Base-by-base conservation (phyloP, 2,888 invertebrate species). In the Formica aserva region DNA sequence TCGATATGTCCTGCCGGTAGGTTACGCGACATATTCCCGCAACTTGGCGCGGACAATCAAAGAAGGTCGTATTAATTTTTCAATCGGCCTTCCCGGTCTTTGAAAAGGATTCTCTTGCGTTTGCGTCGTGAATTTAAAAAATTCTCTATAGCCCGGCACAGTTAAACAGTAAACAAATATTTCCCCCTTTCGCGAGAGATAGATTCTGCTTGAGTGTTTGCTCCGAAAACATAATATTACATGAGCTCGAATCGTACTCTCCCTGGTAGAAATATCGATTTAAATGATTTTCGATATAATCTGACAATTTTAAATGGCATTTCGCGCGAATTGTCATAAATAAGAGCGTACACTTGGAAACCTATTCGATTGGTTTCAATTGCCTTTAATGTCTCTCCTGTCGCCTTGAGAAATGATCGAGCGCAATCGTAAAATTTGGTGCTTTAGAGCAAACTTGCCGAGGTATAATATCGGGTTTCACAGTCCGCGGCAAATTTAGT, bases 41-140 rank as follows among this genome's bases (percentile, higher is more conserved):
- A 35, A 48, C 67, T 62, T 52, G 63, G 71, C 69, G 22, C 78
- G 85, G 87, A 90, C 90, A 90, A 90, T 90, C 90, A 90, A 89
- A 90, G 83, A 81, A 84, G 57, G 60, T 55, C 66, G 57, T 62
- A 82, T 90, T 85, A 90, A 90, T 86, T 52, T 83, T 90, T 89
- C 83, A 90, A 29, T 57, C 11, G 52, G 6, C 6, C 18, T 48
- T 60, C 18, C 22, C 15, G 41, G 11, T 62, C 71, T 83, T 82
- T 83, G 57, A 86, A 88, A 83, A 65, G 66, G 81, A 71, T 85
- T 67, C 82, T 72, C 48, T 32, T 15, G 13, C 62, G 60, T 75
- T 63, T 65, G 66, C 60, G 18, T 48, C 65, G 35, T 41, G 45
- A 69, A 82, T 82, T 82, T 82, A 71, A 85, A 67, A 35, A 65